Base-by-base conservation (phyloP, 2,797 vertebrate species). In the Avahi laniger region DNA sequence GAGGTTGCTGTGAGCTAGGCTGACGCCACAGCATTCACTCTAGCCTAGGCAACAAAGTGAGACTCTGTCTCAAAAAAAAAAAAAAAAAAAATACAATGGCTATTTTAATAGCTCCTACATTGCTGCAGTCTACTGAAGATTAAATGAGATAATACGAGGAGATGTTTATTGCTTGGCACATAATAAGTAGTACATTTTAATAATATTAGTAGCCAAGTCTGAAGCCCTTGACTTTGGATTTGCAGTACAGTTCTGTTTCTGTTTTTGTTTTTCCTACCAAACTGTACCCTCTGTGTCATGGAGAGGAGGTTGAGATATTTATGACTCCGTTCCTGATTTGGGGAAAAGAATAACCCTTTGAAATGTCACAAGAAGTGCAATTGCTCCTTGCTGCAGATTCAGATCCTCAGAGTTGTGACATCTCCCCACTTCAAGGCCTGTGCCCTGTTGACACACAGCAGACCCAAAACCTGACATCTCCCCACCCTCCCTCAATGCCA, bases 401-500 rank as follows among this genome's bases (percentile, higher is more conserved):
- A 43, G 35, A 91, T 78, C 41, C 52, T 67, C 48, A 70, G 38
- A 63, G 28, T 80, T 91, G n/a, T 61, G 81, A 73, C 17, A 67
- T 15, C 11, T 38, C 7, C 41, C 35, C 18, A 20, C 61, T 86
- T 69, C 17, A 59, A 89, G 43, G 33, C 24, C n/a, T 28, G 1
- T 63, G 65, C 35, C 69, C 43, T 33, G 1, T 30, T 82, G 80
- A 26, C 72, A 24, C 33, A 79, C 89, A 93, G 79, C 61, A 67
- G 17, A 73, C 70, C 90, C 75, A 2, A 82, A 94, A 79, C 52
- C 38, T 72, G 33, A 67, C 46, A 41, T 84, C 10, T 84, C 80
- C 63, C 84, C 26, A 83, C 6, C 2, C 41, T 84, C 59, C 79
- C 67, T 79, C 26, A 96, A 97, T 96, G 41, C 48, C 96, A 98